Base-by-base conservation (phyloP, 2,888 invertebrate genomes). In the Drosophila differens region DNA sequence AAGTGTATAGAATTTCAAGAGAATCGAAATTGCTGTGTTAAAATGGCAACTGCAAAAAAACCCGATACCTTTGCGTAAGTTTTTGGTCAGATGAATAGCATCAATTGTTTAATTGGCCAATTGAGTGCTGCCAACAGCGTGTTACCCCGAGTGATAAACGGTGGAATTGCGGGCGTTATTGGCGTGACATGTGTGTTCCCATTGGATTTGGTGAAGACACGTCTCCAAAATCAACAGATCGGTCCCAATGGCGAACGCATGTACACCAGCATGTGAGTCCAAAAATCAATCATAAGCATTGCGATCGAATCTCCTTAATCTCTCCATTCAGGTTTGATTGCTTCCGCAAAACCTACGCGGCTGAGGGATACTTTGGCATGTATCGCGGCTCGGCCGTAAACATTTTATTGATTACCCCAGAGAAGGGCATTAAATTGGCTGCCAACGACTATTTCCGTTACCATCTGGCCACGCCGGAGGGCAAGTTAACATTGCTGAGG, bases 141-240 rank as follows among this genome's bases (percentile, higher is more conserved):
- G 72, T 97, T 61, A 52, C 61, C 52, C 19, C 30, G 39, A 25
- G 33, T 99, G 78, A 95, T 99, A 82, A 99, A 99, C 95, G 99
- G 99, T 81, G 99, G 99, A 60, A 98, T 99, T 83, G 99, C 99
- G 3, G 99, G 99, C 44, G 97, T 99, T 76, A 98, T 99, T 90
- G 99, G 99, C 22, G 99, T 99, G 47, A 97, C 98, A 10, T 97
- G 99, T 92, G 99, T 99, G 44, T 99, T 99, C 92, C 99, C 99
- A 0, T 94, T 99, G 91, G 99, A 99, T 94, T 95, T 99, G 90
- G 99, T 99, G 58, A 99, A 99, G 94, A 99, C 99, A 0, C 95
- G 99, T 52, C 95, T 99, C 79, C 99, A 99, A 94, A 99, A 99
- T 94, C 99, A 99, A 94, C 96, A 97, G 86, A 94, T 97, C 71